Percentiles rank a stretch among this genome's conserved stretches.
Conservation (phyloP, 2,113 vertebrate species). For the Rissa tridactyla region DNA sequence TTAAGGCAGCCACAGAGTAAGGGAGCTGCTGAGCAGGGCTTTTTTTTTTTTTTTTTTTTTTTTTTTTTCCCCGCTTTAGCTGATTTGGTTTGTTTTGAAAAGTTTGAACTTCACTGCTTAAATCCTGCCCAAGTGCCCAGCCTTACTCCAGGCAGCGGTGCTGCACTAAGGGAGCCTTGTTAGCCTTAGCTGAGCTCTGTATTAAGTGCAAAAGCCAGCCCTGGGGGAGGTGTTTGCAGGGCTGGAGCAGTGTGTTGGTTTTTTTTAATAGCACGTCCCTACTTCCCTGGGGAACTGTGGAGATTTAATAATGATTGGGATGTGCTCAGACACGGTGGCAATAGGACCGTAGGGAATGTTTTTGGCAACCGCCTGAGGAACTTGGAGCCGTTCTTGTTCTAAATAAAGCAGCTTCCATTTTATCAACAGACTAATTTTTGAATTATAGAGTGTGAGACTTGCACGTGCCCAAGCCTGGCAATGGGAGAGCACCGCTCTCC, state of each 20-base stretch:
- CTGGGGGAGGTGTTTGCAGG: background rate
- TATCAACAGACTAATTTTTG: conserved; percentile 30
- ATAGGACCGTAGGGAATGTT: background rate
- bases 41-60: background rate
- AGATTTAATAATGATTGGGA: background rate
- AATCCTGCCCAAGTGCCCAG: background rate
- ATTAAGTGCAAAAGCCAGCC: background rate
- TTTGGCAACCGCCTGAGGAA: background rate
- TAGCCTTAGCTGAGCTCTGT: background rate
- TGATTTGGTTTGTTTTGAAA: background rate
- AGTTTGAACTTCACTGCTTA: background rate
- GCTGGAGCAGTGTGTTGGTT: background rate
- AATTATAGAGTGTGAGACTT: background rate
- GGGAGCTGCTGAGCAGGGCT: background rate
- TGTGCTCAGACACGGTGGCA: background rate
- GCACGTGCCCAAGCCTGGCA: conserved; percentile 13
- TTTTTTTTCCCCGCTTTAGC: background rate
- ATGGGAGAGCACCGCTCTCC: background rate
- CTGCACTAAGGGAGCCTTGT: background rate
- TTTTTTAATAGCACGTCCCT: background rate
- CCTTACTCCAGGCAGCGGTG: background rate
- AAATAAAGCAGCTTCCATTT: conserved; percentile 32
- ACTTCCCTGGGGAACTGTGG: background rate
- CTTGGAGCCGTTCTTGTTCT: conserved; percentile 20
- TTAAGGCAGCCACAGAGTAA: background rate